phyloP scores from a whole-genome alignment of 2,113 vertebrate genomes.

The Myiopsitta monachus region DNA sequence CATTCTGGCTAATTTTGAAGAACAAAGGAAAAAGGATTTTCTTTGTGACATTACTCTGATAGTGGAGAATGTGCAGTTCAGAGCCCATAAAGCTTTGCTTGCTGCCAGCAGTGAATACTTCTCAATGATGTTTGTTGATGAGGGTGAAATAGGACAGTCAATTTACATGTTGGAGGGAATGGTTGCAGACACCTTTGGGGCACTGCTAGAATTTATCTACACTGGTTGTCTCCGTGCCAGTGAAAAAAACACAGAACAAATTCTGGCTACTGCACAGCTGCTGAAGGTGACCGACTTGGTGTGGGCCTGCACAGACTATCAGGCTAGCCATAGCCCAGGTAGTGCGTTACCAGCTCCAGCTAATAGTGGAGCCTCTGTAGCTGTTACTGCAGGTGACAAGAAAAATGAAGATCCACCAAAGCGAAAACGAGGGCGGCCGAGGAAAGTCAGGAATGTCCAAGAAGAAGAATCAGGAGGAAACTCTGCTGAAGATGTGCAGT shows the following conservation, averaged over 20 bases:
- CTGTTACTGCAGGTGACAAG: constrained; percentile 17
- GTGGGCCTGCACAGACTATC: constrained; percentile 78
- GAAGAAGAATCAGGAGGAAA: constrained; percentile 46
- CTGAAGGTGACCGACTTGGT: constrained; percentile 87
- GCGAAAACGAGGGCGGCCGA: constrained; percentile 87
- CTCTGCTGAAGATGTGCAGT: constrained; percentile 61
- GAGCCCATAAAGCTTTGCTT: constrained; percentile 93
- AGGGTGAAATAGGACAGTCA: constrained; percentile 77
- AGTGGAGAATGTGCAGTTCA: constrained; percentile 88
- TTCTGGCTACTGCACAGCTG: constrained; percentile 86
- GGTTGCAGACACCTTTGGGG: constrained; percentile 80
- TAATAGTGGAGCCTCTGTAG: not conserved
- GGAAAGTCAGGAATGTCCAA: constrained; percentile 67
- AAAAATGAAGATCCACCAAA: constrained; percentile 68
- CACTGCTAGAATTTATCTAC: constrained; percentile 93
- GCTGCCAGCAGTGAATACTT: constrained; percentile 96
- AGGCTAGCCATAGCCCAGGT: constrained; percentile 15
- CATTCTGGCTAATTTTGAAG: constrained; percentile 85
- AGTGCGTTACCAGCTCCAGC: not conserved
- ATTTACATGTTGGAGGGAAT: constrained; percentile 86
- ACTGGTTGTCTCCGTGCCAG: constrained; percentile 83
- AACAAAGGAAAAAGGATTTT: constrained; percentile 84
- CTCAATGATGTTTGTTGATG: constrained; percentile 87
- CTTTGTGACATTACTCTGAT: constrained; percentile 93
- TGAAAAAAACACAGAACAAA: constrained; percentile 79